Percentiles rank a stretch among this genome's conserved stretches.
phyloP scores from a whole-genome alignment of 2,113 vertebrate species.

The Anseranas semipalmata region DNA sequence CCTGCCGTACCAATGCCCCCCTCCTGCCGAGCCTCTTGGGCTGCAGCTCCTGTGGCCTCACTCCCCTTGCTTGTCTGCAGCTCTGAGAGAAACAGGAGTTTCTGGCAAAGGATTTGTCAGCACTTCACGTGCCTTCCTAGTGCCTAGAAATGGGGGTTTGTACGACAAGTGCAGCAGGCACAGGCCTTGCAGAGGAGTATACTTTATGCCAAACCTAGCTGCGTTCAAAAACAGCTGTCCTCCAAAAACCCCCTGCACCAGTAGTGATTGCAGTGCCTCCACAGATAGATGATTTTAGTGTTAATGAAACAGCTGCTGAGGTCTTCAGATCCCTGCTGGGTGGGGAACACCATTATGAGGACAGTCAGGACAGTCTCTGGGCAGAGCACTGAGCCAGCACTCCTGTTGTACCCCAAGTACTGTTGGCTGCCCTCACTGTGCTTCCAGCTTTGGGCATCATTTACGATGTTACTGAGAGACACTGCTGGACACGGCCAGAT shows the following conservation, averaged over 20 bases:
- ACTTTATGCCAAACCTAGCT: not conserved
- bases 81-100: not conserved
- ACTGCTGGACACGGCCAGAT: not conserved
- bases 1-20: not conserved
- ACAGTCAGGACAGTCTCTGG: not conserved
- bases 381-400: not conserved
- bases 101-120: not conserved
- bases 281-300: not conserved
- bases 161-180: rapidly evolving
- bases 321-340: not conserved
- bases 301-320: not conserved
- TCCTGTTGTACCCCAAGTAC: not conserved
- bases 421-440: not conserved
- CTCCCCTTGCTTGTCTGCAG: not conserved
- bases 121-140: not conserved
- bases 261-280: not conserved
- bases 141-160: not conserved
- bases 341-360: not conserved
- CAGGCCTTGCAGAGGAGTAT: not conserved
- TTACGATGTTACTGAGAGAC: not conserved
- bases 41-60: rapidly evolving
- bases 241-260: not conserved
- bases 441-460: not conserved
- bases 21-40: rapidly evolving
- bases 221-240: not conserved